Evolutionary conservation across 2,113 vertebrate species (phyloP), one percentile per base, ranked within the genome.

Genomic region (Syngnathus floridae): DNA sequence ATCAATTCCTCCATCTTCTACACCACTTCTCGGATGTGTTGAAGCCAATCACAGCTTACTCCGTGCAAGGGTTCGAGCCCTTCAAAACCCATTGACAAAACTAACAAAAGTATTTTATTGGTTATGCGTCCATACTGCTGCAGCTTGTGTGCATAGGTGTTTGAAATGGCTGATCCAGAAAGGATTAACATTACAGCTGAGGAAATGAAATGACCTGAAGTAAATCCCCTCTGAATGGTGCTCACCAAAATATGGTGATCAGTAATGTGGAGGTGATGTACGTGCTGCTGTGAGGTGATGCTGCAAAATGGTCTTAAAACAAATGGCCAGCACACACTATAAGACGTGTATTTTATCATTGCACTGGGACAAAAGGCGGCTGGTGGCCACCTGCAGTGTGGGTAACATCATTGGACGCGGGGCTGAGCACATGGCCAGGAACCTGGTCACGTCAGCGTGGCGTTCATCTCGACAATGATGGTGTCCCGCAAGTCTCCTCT

Each of bases 141-240:
- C 52, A 17, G 31, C 48, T 60, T 38, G 41, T 60, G 49, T 54
- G 26, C 31, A 5, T 41, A 38, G 22, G 70, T 35, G 16, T 70
- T 51, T 37, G 9, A 61, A 75, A 59, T 17, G 22, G 58, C 46
- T 21, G 4, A 43, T 62, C 22, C 4, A 8, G 26, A 61, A 10
- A 11, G 62, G 79, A 66, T 59, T 63, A 73, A 11, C 31, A 26
- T 59, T 41, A 37, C 41, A 0, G 26, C 67, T 45, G 61, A 31
- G 62, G 71, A 59, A 49, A 71, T 49, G 5, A 76, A 71, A 69
- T 49, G 1, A 69, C 26, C 73, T 37, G 64, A 22, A 16, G 48
- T 57, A 62, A 61, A 72, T 66, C 62, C 69, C 2, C 3, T 68
- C 17, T 72, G 74, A 72, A 72, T 45, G 69, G 26, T 31, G 26